phyloP scores from a whole-genome alignment of 2,113 vertebrate genomes.

The Phasianus colchicus region DNA sequence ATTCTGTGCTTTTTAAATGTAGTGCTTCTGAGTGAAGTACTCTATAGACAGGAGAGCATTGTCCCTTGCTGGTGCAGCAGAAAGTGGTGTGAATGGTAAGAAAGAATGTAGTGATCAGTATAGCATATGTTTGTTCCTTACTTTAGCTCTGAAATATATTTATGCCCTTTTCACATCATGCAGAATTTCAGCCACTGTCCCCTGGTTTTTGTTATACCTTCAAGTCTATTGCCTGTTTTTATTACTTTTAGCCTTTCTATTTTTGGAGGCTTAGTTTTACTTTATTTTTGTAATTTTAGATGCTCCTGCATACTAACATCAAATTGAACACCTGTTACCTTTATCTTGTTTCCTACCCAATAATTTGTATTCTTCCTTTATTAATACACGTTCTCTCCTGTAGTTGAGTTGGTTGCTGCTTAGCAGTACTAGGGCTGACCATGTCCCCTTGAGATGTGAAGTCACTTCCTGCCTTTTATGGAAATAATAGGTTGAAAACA shows the following conservation, averaged over 20 bases:
- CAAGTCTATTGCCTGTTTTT: neutral
- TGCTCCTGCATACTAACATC: neutral
- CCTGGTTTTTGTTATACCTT: neutral
- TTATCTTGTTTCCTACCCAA: neutral
- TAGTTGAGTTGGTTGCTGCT: neutral
- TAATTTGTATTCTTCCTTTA: neutral
- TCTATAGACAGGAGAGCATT: neutral
- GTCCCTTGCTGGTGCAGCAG: neutral
- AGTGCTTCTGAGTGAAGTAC: neutral
- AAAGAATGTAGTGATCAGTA: neutral
- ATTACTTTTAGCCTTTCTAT: rapidly evolving
- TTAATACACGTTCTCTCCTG: neutral
- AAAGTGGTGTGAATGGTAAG: neutral
- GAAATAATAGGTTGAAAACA: neutral
- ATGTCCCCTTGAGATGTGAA: neutral
- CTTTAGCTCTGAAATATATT: neutral
- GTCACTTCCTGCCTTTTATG: neutral
- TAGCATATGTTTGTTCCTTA: neutral
- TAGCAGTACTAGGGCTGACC: neutral
- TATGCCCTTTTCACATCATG: neutral
- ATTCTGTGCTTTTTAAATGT: neutral
- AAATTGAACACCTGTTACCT: neutral
- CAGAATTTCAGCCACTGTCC: neutral
- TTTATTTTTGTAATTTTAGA: neutral
- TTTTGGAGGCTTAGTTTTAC: neutral